phyloP scores from a whole-genome alignment of 2,888 invertebrate species.

The Neelides folsomi region DNA sequence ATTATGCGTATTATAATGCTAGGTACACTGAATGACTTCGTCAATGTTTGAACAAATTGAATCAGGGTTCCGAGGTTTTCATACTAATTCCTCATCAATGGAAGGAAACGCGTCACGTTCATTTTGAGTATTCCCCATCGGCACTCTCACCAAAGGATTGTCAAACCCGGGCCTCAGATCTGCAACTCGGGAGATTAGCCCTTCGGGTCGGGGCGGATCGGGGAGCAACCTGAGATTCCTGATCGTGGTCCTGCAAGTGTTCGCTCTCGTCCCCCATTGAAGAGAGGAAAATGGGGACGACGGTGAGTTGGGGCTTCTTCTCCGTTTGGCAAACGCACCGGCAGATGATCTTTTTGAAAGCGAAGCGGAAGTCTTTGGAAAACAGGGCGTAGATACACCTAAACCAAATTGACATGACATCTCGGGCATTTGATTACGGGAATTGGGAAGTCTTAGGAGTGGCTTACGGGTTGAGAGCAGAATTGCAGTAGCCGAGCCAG shows the following conservation, averaged over 20 bases:
- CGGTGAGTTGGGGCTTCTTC: constrained; percentile 15
- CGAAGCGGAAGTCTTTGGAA: constrained; percentile 86
- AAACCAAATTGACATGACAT: too few species aligned
- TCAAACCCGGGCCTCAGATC: too few species aligned
- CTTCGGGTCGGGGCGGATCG: neutral
- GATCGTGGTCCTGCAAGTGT: neutral
- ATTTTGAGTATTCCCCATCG: too few species aligned
- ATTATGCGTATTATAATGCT: too few species aligned
- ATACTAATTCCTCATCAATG: too few species aligned
- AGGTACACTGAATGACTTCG: too few species aligned
- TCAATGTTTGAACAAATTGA: too few species aligned
- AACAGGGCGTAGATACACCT: constrained; percentile 40
- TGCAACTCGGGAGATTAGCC: too few species aligned
- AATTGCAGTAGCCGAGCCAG: constrained; percentile 82
- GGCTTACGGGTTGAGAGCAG: constrained; percentile 11
- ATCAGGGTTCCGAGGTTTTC: too few species aligned
- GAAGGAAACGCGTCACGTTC: too few species aligned
- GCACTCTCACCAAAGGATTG: too few species aligned
- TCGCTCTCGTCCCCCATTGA: constrained; percentile 34
- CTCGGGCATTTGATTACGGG: too few species aligned
- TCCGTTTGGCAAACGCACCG: constrained; percentile 55
- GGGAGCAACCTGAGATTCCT: constrained; percentile 11
- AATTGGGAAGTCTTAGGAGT: neutral
- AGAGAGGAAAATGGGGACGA: constrained; percentile 33
- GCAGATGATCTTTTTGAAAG: constrained; percentile 84